These are phyloP conservation scores for Myopa testacea DNA, from an alignment of 2,888 invertebrate genomes.

Conservation along the genomic window DNA sequence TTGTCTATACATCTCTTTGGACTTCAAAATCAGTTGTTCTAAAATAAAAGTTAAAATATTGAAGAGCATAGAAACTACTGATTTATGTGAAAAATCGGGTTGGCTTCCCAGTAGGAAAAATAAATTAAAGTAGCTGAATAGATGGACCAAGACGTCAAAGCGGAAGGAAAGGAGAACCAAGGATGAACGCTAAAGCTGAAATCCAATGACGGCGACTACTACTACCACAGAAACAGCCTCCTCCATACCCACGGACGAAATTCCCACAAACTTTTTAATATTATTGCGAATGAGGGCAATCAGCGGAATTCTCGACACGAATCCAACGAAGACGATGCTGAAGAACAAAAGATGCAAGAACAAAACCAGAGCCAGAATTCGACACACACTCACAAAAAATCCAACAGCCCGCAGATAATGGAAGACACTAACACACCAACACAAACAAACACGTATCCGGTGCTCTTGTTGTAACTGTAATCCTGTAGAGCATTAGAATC, in stretches of 20 bases:
- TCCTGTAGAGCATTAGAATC: constrained; percentile 16
- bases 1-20: no score
- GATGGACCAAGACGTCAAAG: background rate
- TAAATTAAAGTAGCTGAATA: constrained; percentile 50
- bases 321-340: background rate
- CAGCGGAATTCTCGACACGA: constrained; percentile 58
- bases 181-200: background rate
- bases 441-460: background rate
- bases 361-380: no score
- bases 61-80: constrained; percentile 49
- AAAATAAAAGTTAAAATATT: constrained; percentile 37
- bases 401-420: constrained; percentile 30
- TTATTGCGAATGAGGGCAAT: constrained; percentile 64
- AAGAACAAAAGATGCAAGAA: constrained; percentile 10
- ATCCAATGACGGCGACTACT: background rate
- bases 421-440: constrained; percentile 38
- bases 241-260: background rate
- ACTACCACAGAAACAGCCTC: background rate
- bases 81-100: constrained; percentile 54
- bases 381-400: constrained; percentile 17
- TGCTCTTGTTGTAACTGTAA: constrained; percentile 19
- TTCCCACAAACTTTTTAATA: constrained; percentile 58
- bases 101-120: constrained; percentile 30
- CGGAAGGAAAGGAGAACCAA: constrained; percentile 20
- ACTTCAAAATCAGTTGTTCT: constrained; percentile 23